Conservation (phyloP, 2,797 vertebrate species). For the Muscicapa comitata region DNA sequence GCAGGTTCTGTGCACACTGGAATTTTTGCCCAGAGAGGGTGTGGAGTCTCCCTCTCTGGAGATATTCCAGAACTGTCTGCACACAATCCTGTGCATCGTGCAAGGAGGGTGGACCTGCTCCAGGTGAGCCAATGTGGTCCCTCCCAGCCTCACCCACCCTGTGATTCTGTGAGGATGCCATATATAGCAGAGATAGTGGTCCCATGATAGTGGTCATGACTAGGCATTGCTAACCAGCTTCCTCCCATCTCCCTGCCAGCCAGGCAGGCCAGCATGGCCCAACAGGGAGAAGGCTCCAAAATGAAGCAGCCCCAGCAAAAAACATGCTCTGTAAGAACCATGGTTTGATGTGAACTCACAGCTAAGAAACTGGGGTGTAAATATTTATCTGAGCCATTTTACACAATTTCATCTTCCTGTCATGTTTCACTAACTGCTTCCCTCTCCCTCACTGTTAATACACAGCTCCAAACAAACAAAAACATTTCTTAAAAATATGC, state of each 20-base stretch:
- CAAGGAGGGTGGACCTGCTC: not conserved
- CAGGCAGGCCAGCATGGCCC: not conserved
- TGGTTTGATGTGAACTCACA: not conserved
- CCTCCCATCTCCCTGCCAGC: not conserved
- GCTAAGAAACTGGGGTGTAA: not conserved
- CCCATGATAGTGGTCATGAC: not conserved
- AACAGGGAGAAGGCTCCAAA: not conserved
- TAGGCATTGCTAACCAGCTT: not conserved
- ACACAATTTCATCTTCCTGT: not conserved
- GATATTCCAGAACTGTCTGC: not conserved
- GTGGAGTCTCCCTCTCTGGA: not conserved
- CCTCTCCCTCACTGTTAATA: not conserved
- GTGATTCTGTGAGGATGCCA: not conserved
- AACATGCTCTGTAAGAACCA: not conserved
- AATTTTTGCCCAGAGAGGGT: not conserved
- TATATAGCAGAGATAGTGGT: not conserved
- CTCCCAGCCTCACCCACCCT: not conserved
- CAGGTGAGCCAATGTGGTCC: not conserved
- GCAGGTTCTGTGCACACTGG: not conserved
- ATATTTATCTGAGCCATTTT: constrained; percentile 26
- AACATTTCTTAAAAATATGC: constrained; percentile 23
- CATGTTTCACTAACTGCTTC: not conserved
- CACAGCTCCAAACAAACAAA: not conserved
- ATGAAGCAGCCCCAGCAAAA: not conserved
- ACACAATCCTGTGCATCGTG: not conserved